Conservation (phyloP, 2,797 vertebrate species). For the Cuniculus paca region DNA sequence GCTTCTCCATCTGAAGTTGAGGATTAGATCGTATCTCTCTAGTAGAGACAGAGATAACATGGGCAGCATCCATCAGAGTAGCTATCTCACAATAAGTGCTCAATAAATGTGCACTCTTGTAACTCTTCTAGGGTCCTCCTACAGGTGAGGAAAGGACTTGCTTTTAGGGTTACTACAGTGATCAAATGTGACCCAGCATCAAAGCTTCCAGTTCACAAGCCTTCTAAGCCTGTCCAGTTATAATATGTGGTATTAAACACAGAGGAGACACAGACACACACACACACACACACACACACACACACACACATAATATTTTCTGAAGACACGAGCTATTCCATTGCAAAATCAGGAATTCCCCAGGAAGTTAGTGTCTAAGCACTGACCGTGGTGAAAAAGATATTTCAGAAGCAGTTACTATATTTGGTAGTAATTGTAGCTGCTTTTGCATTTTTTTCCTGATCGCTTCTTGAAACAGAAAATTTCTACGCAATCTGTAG, state of each 20-base stretch:
- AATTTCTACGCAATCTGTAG: slow-evolving; percentile 8
- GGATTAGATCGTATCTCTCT: not conserved
- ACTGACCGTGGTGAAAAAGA: not conserved
- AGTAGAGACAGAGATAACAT: not conserved
- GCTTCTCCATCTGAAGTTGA: not conserved
- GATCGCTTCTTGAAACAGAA: slow-evolving; percentile 62
- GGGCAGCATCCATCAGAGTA: not conserved
- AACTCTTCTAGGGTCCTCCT: not conserved
- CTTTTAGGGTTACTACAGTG: not conserved
- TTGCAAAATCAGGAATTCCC: not conserved
- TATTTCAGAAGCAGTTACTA: not conserved
- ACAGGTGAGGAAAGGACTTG: not conserved
- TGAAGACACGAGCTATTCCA: not conserved
- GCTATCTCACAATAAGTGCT: not conserved
- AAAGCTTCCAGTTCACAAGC: not conserved
- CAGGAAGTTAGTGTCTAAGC: not conserved
- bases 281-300: not conserved
- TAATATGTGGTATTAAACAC: not conserved
- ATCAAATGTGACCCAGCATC: not conserved
- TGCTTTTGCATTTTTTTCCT: slow-evolving; percentile 53
- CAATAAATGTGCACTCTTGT: not conserved
- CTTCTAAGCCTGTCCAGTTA: not conserved
- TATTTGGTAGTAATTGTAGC: slow-evolving; percentile 29
- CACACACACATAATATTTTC: not conserved
- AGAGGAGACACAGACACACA: not conserved